These are phyloP conservation scores for Plemyria rubiginata DNA, from an alignment of 2,888 invertebrate species.

Conservation along the genomic window DNA sequence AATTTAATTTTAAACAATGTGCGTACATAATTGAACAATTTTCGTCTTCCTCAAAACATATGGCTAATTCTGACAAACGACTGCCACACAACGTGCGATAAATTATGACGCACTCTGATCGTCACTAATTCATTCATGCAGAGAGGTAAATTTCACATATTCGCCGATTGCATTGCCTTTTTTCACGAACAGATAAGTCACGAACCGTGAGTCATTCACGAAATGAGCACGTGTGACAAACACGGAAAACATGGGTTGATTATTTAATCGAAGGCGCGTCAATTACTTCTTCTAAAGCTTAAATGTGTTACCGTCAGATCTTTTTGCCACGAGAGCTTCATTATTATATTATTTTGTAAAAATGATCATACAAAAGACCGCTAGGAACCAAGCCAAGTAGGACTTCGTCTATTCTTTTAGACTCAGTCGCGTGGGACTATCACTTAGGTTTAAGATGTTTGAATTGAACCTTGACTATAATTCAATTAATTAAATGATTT, in stretches of 20 bases:
- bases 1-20: background rate
- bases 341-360: no score
- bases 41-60: background rate
- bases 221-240: slow-evolving; percentile 16
- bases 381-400: no score
- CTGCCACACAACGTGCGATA: background rate
- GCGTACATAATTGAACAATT: background rate
- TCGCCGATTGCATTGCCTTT: slow-evolving; percentile 20
- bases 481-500: no score
- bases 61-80: background rate
- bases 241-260: slow-evolving; percentile 15
- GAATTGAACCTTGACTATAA: no score
- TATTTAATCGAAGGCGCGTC: slow-evolving; percentile 9
- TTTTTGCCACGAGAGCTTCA: no score
- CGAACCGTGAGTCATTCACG: slow-evolving; percentile 24
- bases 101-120: background rate
- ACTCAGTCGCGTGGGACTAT: no score
- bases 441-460: no score
- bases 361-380: no score
- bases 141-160: slow-evolving; percentile 15
- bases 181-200: slow-evolving; percentile 30
- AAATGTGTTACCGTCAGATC: no score
- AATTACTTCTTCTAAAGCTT: background rate
- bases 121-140: background rate
- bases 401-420: no score